Base-by-base conservation (phyloP, 2,797 vertebrate genomes). In the Hypotaenidia philippensis region DNA sequence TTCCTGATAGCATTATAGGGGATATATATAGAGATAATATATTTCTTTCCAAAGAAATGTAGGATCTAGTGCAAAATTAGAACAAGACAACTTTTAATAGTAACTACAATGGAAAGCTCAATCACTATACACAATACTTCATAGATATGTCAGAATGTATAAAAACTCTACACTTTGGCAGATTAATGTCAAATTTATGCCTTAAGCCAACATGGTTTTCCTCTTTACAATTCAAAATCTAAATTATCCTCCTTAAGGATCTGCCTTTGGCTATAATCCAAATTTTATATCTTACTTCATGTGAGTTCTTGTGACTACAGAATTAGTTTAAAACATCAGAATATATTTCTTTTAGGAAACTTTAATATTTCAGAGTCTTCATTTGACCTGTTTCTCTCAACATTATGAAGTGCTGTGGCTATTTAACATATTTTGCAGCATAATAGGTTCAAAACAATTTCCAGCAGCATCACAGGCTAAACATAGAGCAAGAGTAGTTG, bases 191-290 rank as follows among this genome's bases (percentile, higher is more conserved):
- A 80, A 77, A 79, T 69, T 82, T 80, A 75, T 91, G 49, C 49
- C 85, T 71, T 87, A 38, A 94, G 63, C 17, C 63, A 95, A 86
- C 25, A 63, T 17, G 18, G 44, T 25, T 82, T 52, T 60, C 34
- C 34, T 71, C 63, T 86, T 95, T 78, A 66, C 32, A 91, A 61
- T 57, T 76, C 29, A 92, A 77, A 86, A 83, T 76, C 72, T 77
- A 92, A 93, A 86, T 92, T 87, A 78, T 85, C 25, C 61, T 93
- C 29, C 78, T 89, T 60, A 91, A 94, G 47, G 44, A 94, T 93
- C 90, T 97, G 53, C 40, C 78, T 53, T 89, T 89, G 74, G 64
- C 50, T 87, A 52, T 56, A 91, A 96, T 88, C 84, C 55, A 27
- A 90, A 18, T 87, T 88, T 91, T n/a, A 53, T 72, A 72, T 52